Conservation (phyloP, 2,797 vertebrate genomes). For the Aeoliscus strigatus region DNA sequence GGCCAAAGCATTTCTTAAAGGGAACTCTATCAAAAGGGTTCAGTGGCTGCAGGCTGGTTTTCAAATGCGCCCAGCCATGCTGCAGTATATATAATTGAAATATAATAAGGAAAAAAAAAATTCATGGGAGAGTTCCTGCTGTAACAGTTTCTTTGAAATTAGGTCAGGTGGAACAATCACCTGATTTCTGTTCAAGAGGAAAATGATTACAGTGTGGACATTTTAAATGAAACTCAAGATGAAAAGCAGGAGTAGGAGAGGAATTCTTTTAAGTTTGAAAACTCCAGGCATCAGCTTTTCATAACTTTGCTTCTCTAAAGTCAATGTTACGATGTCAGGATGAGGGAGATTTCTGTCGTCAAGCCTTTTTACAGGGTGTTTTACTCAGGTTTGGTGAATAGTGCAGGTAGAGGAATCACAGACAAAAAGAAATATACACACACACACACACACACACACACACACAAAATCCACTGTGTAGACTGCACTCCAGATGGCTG, state of each 20-base stretch:
- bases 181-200: slow-evolving; percentile 27
- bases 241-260: slow-evolving; percentile 4
- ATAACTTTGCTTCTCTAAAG: neutral
- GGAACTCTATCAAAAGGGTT: slow-evolving; percentile 40
- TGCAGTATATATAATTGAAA: slow-evolving; percentile 38
- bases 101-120: slow-evolving; percentile 48
- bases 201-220: slow-evolving; percentile 23
- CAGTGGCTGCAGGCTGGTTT: slow-evolving; percentile 31
- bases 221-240: slow-evolving; percentile 17
- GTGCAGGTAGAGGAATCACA: too few species aligned
- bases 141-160: slow-evolving; percentile 54
- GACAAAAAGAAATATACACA: too few species aligned
- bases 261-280: slow-evolving; percentile 19
- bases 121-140: slow-evolving; percentile 37
- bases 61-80: slow-evolving; percentile 45
- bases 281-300: slow-evolving; percentile 16
- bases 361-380: too few species aligned
- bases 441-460: too few species aligned
- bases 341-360: too few species aligned
- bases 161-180: slow-evolving; percentile 44
- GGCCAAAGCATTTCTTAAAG: slow-evolving; percentile 33
- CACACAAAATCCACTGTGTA: too few species aligned
- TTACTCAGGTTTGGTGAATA: too few species aligned
- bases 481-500: too few species aligned
- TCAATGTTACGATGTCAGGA: too few species aligned